These are phyloP conservation scores for Callipepla californica DNA, from an alignment of 2,113 vertebrate genomes.

Conservation along the genomic window DNA sequence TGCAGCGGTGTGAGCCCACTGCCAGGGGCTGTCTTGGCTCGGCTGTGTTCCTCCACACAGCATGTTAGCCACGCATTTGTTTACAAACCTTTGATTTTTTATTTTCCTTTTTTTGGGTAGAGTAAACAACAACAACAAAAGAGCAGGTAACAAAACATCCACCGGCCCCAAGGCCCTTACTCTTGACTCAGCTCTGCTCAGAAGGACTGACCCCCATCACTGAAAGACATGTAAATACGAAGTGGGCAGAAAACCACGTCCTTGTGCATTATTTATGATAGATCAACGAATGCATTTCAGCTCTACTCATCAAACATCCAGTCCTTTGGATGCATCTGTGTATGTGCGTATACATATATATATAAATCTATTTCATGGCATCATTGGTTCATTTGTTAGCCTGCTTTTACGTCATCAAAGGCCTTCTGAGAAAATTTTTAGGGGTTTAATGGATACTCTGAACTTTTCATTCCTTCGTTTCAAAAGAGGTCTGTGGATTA, in stretches of 20 bases:
- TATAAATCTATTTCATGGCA: background rate
- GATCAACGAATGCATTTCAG: background rate
- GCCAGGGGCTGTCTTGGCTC: fast-evolving
- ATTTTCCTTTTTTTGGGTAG: background rate
- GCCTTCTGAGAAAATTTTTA: background rate
- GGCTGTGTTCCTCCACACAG: background rate
- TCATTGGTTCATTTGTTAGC: background rate
- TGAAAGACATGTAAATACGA: background rate
- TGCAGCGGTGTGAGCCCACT: background rate
- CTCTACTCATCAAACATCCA: background rate
- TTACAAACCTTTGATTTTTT: background rate
- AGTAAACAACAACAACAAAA: background rate
- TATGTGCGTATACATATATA: fast-evolving
- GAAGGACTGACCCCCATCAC: background rate
- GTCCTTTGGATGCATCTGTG: background rate
- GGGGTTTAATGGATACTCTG: background rate
- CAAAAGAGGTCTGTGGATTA: conserved; percentile 21
- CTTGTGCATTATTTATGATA: background rate
- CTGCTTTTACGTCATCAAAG: background rate
- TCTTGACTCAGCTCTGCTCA: background rate
- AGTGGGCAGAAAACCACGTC: background rate
- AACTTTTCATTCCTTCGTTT: conserved; percentile 29
- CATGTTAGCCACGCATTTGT: background rate
- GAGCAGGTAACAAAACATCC: background rate
- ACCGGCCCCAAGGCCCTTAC: background rate